Conservation (phyloP, 2,888 invertebrate genomes). For the Dryomyza anilis region DNA sequence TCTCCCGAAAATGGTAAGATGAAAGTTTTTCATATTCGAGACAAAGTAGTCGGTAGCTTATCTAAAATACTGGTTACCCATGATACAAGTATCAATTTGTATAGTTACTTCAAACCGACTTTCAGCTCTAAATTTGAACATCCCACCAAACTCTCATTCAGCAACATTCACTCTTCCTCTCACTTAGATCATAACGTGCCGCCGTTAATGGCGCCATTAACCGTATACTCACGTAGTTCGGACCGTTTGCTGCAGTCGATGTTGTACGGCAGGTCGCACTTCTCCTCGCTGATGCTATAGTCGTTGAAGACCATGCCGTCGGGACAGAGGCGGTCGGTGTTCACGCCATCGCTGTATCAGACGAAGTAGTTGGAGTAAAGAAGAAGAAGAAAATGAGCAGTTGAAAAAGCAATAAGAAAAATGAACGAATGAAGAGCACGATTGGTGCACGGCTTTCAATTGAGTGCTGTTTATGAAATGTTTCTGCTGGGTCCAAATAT, state of each 20-base stretch:
- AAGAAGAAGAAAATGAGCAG: background rate
- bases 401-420: background rate
- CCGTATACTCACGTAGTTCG: slow-evolving; percentile 75
- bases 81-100: no score
- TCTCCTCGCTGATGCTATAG: slow-evolving; percentile 79
- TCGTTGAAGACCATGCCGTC: slow-evolving; percentile 92
- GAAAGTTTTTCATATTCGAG: no score
- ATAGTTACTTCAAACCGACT: no score
- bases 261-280: slow-evolving; percentile 85
- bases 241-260: slow-evolving; percentile 81
- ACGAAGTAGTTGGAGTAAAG: background rate
- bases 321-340: slow-evolving; percentile 80
- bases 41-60: no score
- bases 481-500: no score
- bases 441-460: no score
- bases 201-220: background rate
- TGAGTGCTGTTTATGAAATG: no score
- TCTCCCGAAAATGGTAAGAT: no score
- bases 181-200: background rate
- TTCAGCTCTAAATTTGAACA: background rate
- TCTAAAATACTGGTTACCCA: no score
- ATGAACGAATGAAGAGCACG: background rate
- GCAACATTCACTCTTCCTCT: background rate
- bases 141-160: background rate
- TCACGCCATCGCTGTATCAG: slow-evolving; percentile 68